phyloP scores from a whole-genome alignment of 2,888 invertebrate species.

The Agrochola circellaris region DNA sequence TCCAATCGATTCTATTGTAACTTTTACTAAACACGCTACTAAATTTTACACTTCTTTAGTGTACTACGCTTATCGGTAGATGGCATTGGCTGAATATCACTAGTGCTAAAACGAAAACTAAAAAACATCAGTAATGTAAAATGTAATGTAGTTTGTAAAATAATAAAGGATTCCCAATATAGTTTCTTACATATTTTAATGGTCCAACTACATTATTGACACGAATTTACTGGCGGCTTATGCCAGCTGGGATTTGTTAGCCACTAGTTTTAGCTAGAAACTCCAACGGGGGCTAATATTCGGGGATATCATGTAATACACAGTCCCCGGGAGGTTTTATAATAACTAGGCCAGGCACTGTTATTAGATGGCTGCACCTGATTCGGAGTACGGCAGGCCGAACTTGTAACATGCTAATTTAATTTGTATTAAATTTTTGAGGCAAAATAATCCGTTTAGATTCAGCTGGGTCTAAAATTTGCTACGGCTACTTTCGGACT shows the following conservation, averaged over 20 bases:
- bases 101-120: not conserved
- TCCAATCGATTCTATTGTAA: constrained; percentile 26
- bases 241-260: not conserved
- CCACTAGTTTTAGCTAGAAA: not conserved
- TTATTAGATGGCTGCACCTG: constrained; percentile 39
- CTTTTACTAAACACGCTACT: not conserved
- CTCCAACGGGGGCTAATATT: constrained; percentile 3
- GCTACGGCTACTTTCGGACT: not conserved
- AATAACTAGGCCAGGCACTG: constrained; percentile 40
- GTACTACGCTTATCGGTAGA: constrained; percentile 22
- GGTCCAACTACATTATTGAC: not conserved
- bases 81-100: constrained; percentile 29
- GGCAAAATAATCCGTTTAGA: constrained; percentile 17
- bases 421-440: constrained; percentile 36
- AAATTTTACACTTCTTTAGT: constrained; percentile 19
- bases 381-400: constrained; percentile 16
- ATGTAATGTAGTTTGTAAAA: not conserved
- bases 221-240: constrained; percentile 4
- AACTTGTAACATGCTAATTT: constrained; percentile 34
- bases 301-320: constrained; percentile 23
- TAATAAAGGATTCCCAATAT: no score
- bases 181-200: not conserved
- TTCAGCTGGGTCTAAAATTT: constrained; percentile 8
- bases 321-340: constrained; percentile 34
- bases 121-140: not conserved